Evolutionary conservation across 2,113 vertebrate species (phyloP), one percentile per base, ranked within the genome.

Genomic region (Galemys pyrenaicus): DNA sequence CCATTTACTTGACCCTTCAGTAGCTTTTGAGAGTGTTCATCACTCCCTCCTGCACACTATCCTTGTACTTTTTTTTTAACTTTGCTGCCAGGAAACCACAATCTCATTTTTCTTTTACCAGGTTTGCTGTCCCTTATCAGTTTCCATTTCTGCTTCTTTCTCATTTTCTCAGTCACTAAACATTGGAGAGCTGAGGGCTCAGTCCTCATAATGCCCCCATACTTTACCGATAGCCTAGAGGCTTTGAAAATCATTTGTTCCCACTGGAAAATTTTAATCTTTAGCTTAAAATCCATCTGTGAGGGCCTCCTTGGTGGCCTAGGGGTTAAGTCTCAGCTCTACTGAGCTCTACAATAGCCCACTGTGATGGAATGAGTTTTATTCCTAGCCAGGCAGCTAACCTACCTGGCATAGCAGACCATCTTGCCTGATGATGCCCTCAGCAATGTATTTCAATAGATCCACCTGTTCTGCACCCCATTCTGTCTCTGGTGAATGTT

Each of bases 221-320:
- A 62, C 37, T 79, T 28, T 49, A 22, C 37, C n/a, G 82, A 17
- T 2, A 78, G 62, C 51, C 20, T 19, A 78, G 64, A 87, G 30
- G 35, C n/a, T 94, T 70, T 84, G 62, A 79, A 65, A 58, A 49
- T 75, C 67, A 54, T 75, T 60, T 64, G 12, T 92, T 81, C n/a
- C n/a, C 37, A 58, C 30, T 89, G 67, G 65, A 87, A 93, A 87
- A 62, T 24, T 62, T 91, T 73, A 73, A 83, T 91, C 17, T 56
- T 94, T 70, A 87, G 51, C 67, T 84, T 94, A 68, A 80, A 91
- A 26, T 44, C 77, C 60, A 90, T 70, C 32, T 32, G n/a, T 83
- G 39, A 51, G 49, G 13, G 49, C 16, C 49, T 49, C 12, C 12
- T 16, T 51, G 16, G 49, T 51, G 49, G 15, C 49, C 49, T 51